Base-by-base conservation (phyloP, 2,888 invertebrate species). In the Yponomeuta evonymella region DNA sequence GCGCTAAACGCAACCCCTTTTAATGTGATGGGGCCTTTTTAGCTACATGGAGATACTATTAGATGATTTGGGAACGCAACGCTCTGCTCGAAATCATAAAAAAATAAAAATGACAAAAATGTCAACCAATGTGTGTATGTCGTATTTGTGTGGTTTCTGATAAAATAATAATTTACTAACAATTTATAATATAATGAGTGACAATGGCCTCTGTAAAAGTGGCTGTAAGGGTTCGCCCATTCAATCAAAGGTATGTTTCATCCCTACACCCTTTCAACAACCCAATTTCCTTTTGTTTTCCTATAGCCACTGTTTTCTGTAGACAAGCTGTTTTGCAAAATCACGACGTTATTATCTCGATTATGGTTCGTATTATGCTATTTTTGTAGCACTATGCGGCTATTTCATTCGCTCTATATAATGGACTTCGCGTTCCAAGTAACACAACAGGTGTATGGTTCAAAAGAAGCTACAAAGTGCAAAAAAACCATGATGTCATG, bases 151-250 rank as follows among this genome's bases (percentile, higher is more conserved):
- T 82, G 81, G 2, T 67, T 84, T 84, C 81, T 80, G 79, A 75
- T 78, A 79, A 80, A 79, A 78, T 76, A 75, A 79, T 80, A 78
- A 64, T 30, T 30, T 30, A 62, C 15, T 65, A 36, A 43, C 78
- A 81, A 81, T 82, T 87, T 78, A 83, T 79, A 85, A 86, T 87
- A 92, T 92, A 91, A 92, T 92, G 92, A 86, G 89, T 88, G 85
- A 93, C 83, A 89, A 97, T 97, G 97, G 97, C 97, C 84, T 97
- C 97, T 80, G 96, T 98, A 82, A 97, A 97, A 94, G 97, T 97
- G 85, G 97, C 97, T 82, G 97, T 97, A 79, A 94, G 97, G 93
- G 97, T 97, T 90, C 95, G 97, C 86, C 97, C 97, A 89, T 97
- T 97, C 91, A 97, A 97, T 93, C 95, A 96, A 91, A 96, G 97